These are phyloP conservation scores for Borostomias antarcticus DNA, from an alignment of 2,797 vertebrate species.

Conservation along the genomic window DNA sequence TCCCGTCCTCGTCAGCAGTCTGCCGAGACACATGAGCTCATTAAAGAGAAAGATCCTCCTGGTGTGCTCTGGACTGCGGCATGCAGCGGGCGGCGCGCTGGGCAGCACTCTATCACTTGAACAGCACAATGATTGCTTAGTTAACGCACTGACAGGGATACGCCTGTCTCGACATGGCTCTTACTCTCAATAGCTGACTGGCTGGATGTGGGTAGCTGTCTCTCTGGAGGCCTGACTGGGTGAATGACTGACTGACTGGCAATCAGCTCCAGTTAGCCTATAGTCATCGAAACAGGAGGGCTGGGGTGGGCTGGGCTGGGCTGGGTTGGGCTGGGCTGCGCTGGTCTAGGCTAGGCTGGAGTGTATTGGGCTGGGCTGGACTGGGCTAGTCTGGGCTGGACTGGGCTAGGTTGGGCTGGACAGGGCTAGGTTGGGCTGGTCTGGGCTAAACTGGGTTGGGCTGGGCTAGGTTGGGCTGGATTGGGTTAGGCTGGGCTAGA, in stretches of 20 bases:
- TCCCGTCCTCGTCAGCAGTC: slow-evolving; percentile 20
- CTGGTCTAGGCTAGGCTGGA: background rate
- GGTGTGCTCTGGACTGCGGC: slow-evolving; percentile 6
- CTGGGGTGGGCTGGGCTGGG: background rate
- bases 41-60: slow-evolving; percentile 14
- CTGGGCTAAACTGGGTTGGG: too few species aligned
- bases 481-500: too few species aligned
- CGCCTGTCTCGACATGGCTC: background rate
- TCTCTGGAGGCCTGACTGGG: background rate
- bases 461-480: too few species aligned
- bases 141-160: slow-evolving; percentile 26
- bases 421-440: too few species aligned
- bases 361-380: too few species aligned
- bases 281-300: too few species aligned
- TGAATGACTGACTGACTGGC: background rate
- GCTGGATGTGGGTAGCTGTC: background rate
- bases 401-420: too few species aligned
- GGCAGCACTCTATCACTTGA: slow-evolving; percentile 26
- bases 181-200: slow-evolving; percentile 3
- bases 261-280: too few species aligned
- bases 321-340: background rate
- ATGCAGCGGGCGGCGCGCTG: slow-evolving; percentile 5
- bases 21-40: slow-evolving; percentile 20
- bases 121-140: slow-evolving; percentile 37
- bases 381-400: too few species aligned